Conservation (phyloP, 2,888 invertebrate species). For the Drosophila nr. medialis region DNA sequence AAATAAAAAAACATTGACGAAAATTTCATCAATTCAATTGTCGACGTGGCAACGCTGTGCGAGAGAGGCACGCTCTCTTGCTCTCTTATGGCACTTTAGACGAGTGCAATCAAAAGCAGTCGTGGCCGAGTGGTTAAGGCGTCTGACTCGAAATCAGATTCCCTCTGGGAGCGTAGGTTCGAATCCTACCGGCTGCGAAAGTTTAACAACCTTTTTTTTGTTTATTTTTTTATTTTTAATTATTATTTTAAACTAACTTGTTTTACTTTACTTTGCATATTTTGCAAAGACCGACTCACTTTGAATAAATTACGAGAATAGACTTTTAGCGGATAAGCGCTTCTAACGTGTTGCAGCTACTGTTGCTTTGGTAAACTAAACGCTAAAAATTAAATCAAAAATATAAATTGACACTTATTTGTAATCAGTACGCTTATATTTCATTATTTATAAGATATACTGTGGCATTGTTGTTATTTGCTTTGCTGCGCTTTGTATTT, state of each 20-base stretch:
- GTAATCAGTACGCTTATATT: slow-evolving; percentile 70
- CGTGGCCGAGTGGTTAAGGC: slow-evolving; percentile 86
- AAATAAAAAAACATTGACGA: not conserved
- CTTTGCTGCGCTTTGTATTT: slow-evolving; percentile 63
- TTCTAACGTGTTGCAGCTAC: slow-evolving; percentile 50
- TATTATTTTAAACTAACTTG: not conserved
- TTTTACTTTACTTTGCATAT: not conserved
- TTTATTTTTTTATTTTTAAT: not conserved
- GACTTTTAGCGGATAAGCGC: slow-evolving; percentile 10
- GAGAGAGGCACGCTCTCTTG: not conserved
- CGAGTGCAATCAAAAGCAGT: slow-evolving; percentile 73
- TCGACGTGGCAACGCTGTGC: slow-evolving; percentile 47
- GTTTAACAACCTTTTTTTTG: not conserved
- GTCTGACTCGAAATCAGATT: slow-evolving; percentile 86
- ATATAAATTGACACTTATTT: slow-evolving; percentile 62
- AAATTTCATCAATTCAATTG: not conserved
- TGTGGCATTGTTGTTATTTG: slow-evolving; percentile 18
- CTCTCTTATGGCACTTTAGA: slow-evolving; percentile 37
- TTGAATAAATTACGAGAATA: not conserved
- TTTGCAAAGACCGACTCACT: slow-evolving; percentile 21
- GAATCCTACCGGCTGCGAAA: slow-evolving; percentile 85
- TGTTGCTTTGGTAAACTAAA: slow-evolving; percentile 53
- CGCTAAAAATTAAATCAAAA: slow-evolving; percentile 52
- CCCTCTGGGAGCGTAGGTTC: slow-evolving; percentile 85
- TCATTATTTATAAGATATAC: slow-evolving; percentile 59